A percentile compares a stretch with the other conserved stretches of the same genome.
These are phyloP conservation scores for Blastobasis lacticolella DNA, from an alignment of 2,888 invertebrate species.

Conservation along the genomic window DNA sequence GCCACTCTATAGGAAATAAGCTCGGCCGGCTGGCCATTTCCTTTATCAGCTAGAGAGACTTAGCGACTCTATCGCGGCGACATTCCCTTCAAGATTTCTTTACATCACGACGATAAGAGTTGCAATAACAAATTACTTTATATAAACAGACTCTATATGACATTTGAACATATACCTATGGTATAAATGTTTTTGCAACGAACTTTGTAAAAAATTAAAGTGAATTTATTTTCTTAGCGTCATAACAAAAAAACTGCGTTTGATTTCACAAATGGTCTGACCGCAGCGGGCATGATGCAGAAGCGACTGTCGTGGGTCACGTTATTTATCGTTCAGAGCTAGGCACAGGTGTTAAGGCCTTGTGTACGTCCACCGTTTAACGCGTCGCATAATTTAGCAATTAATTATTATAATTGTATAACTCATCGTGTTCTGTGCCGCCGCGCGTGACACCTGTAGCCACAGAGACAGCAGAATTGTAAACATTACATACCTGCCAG, in stretches of 20 bases:
- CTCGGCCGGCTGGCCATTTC: background rate
- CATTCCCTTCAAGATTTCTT: too few relatives aligned
- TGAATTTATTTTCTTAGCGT: too few relatives aligned
- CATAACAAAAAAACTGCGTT: too few relatives aligned
- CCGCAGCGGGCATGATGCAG: too few relatives aligned
- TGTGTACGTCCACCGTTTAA: slow-evolving; percentile 29
- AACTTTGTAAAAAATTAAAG: too few relatives aligned
- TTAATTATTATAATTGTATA: slow-evolving; percentile 38
- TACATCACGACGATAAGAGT: too few relatives aligned
- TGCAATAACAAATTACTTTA: background rate
- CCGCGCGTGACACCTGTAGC: background rate
- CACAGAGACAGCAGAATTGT: background rate
- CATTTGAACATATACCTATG: too few relatives aligned
- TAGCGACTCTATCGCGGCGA: too few relatives aligned
- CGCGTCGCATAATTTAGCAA: slow-evolving; percentile 43
- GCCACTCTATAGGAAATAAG: background rate
- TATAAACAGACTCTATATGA: too few relatives aligned
- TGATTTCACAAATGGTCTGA: too few relatives aligned
- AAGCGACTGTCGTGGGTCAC: too few relatives aligned
- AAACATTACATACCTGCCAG: background rate
- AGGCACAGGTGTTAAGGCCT: slow-evolving; percentile 25
- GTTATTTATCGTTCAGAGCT: slow-evolving; percentile 6
- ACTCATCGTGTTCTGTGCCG: slow-evolving; percentile 8
- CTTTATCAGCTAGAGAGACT: background rate
- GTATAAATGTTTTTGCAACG: too few relatives aligned